These are phyloP conservation scores for Drosophila paucipuncta DNA, from an alignment of 2,888 invertebrate species.

Conservation along the genomic window DNA sequence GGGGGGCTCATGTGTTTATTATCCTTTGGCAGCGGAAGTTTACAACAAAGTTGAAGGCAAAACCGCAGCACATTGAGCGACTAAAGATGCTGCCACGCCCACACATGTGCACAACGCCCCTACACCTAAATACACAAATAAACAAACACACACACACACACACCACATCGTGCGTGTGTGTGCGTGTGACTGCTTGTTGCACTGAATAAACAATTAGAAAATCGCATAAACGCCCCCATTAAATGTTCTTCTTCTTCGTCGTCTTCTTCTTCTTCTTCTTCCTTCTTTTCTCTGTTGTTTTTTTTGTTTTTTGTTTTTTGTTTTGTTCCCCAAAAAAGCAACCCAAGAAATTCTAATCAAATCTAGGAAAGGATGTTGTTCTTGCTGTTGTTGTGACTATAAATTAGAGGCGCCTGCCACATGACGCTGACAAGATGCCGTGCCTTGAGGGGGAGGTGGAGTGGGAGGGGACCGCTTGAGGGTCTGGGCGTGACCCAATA, in stretches of 20 bases:
- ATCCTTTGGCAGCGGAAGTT: slow-evolving; percentile 74
- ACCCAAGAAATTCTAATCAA: slow-evolving; percentile 33
- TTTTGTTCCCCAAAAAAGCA: slow-evolving; percentile 30
- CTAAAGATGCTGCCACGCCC: slow-evolving; percentile 63
- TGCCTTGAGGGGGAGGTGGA: not conserved
- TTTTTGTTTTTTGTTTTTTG: slow-evolving; percentile 28
- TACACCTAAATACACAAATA: slow-evolving; percentile 15
- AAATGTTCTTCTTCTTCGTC: slow-evolving; percentile 37
- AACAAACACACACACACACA: not conserved
- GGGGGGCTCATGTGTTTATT: slow-evolving; percentile 75
- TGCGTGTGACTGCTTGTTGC: slow-evolving; percentile 51
- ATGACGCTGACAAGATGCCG: slow-evolving; percentile 52
- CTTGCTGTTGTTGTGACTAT: slow-evolving; percentile 25
- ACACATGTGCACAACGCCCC: slow-evolving; percentile 5
- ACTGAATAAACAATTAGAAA: slow-evolving; percentile 64
- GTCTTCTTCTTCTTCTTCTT: slow-evolving; percentile 19
- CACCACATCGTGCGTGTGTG: not conserved
- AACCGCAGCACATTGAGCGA: slow-evolving; percentile 55
- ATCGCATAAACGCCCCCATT: slow-evolving; percentile 75
- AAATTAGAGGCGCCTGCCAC: slow-evolving; percentile 59
- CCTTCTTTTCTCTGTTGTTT: slow-evolving; percentile 25
- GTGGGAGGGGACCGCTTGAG: not conserved
- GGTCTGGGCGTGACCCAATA: slow-evolving; percentile 51
- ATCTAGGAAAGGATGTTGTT: slow-evolving; percentile 7
- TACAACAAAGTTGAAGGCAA: slow-evolving; percentile 59